Base-by-base conservation (phyloP, 2,888 invertebrate genomes). In the Koerneria pararmatus region DNA sequence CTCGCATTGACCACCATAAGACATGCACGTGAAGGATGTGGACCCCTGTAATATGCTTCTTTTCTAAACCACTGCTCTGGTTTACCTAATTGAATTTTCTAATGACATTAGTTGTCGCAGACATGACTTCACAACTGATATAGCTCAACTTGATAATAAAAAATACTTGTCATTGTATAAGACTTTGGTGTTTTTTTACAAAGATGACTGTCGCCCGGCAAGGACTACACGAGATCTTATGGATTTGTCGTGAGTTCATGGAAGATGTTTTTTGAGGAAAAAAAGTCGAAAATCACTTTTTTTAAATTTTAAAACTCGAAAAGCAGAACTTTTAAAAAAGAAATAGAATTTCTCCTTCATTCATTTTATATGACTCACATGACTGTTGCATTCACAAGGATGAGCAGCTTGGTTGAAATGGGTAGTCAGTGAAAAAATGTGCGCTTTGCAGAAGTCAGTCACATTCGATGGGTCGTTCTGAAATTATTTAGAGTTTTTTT, bases 1-100 rank as follows among this genome's bases (percentile, higher is more conserved):
- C 3, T 89, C 89, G 84, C 98, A 98, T 84, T 97, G 95, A 0
- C 98, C 98, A 0, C 98, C 98, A 84, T 94, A 95, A 48, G 89
- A 88, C 71, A 91, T 90, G 83, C 98, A 98, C 77, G 91, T 90
- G 82, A 95, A 91, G 78, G 90, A 91, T 61, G 88, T 86, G 0
- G 94, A 91, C 0, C 97, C 78, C 64, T 54, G 15, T 34, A 46
- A 31, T 2, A 27, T 4, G 46, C 46, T 41, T 41, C n/a, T n/a
- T 41, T 41, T 41, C 46, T 41, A n/a, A 11, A 41, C n/a, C n/a
- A 15, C n/a, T 41, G 46, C 46, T 41, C 46, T n/a, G 46, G 11
- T 41, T 15, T 41, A n/a, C n/a, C n/a, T n/a, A n/a, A n/a, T n/a
- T n/a, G n/a, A n/a, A n/a, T n/a, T n/a, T n/a, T n/a, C n/a, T n/a